These are phyloP conservation scores for Diachasma alloeum DNA, from an alignment of 1,140 invertebrate genomes.

Conservation along the genomic window DNA sequence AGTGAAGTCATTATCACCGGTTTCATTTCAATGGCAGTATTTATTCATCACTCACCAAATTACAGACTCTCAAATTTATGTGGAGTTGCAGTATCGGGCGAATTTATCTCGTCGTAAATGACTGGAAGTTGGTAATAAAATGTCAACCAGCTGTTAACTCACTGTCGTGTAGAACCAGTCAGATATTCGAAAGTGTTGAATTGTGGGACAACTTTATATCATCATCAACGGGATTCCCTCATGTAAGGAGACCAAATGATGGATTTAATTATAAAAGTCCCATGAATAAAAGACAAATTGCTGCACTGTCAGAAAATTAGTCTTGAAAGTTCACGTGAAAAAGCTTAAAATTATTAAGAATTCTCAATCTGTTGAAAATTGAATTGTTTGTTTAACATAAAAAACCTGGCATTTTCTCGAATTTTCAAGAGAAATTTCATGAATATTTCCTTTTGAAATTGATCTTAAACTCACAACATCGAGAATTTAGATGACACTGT, in stretches of 20 bases:
- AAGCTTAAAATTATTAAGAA: no score
- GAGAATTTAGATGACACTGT: no score
- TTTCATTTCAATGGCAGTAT: neutral
- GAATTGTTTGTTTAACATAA: no score
- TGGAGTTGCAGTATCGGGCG: neutral
- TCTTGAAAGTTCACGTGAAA: no score
- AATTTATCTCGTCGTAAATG: neutral
- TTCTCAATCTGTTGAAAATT: no score
- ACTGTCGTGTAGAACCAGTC: neutral
- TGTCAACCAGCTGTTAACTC: neutral
- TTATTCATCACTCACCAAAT: neutral
- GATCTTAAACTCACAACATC: no score
- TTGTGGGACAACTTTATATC: neutral
- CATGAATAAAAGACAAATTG: neutral
- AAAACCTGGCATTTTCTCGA: no score
- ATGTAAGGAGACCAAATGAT: neutral
- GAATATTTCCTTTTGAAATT: no score
- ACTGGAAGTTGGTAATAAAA: neutral
- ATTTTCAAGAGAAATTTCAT: no score
- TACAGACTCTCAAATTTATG: neutral
- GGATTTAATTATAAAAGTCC: neutral
- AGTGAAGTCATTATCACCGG: neutral
- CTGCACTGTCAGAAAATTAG: no score
- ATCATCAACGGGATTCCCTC: neutral
- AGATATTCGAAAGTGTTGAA: neutral